Evolutionary conservation across 35 echinoderm and acorn worm genomes (phyloP).

Genomic region (Eucidaris tribuloides): DNA sequence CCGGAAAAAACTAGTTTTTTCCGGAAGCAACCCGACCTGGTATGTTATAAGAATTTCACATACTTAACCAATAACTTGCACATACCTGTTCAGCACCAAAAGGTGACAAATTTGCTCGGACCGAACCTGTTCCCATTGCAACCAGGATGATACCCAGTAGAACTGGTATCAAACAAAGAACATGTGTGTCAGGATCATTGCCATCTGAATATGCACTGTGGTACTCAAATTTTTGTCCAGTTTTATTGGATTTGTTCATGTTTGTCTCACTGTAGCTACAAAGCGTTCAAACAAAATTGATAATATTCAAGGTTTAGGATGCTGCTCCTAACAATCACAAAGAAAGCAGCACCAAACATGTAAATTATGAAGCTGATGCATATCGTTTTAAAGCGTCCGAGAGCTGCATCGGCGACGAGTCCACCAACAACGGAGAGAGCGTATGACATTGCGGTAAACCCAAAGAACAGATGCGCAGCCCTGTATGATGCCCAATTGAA

Average conservation of each 20-base stretch:
- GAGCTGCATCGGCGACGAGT: slow-evolving; percentile 55
- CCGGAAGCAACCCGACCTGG: too few relatives aligned
- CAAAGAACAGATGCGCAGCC: slow-evolving; percentile 39
- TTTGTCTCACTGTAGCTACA: too few relatives aligned
- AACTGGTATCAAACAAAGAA: too few relatives aligned
- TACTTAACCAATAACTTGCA: too few relatives aligned
- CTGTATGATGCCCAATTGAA: slow-evolving; percentile 57
- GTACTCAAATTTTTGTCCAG: too few relatives aligned
- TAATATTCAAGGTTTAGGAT: neutral
- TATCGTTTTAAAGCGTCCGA: slow-evolving; percentile 73
- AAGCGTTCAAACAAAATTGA: too few relatives aligned
- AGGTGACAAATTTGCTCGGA: slow-evolving; percentile 65
- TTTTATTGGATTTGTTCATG: too few relatives aligned
- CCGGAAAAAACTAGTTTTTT: too few relatives aligned
- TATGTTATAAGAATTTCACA: too few relatives aligned
- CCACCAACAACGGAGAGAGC: slow-evolving; percentile 57
- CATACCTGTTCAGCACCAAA: slow-evolving; percentile 93
- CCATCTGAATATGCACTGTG: too few relatives aligned
- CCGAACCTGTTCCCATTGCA: slow-evolving; percentile 53
- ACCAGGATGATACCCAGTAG: slow-evolving; percentile 43
- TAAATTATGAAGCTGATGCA: slow-evolving; percentile 61
- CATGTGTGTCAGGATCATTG: too few relatives aligned
- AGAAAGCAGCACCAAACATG: slow-evolving; percentile 30
- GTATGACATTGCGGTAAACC: slow-evolving; percentile 47
- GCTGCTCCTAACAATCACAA: slow-evolving; percentile 39